These are phyloP conservation scores for Drosophila repleta DNA, from an alignment of 1,140 invertebrate species.

Conservation along the genomic window DNA sequence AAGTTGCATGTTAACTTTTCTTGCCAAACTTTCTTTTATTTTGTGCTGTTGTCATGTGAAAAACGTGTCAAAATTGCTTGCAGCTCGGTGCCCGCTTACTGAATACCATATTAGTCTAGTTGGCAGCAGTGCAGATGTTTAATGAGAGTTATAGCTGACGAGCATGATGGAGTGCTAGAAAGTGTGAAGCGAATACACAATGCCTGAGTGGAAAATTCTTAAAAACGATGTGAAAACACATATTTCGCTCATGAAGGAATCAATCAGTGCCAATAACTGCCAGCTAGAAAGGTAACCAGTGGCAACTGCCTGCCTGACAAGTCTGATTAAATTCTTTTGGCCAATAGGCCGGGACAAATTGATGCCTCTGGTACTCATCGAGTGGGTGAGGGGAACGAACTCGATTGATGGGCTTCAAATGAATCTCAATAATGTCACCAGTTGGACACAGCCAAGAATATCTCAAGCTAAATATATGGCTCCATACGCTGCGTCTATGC, in stretches of 20 bases:
- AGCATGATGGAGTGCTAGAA: neutral
- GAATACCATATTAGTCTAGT: constrained; percentile 35
- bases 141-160: constrained; percentile 8
- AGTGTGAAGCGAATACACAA: neutral
- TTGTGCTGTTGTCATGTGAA: constrained; percentile 24
- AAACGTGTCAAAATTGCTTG: constrained; percentile 42
- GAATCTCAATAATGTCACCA: constrained; percentile 27
- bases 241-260: constrained; percentile 18
- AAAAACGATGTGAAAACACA: constrained; percentile 17
- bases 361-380: constrained; percentile 22
- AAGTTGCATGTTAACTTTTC: constrained; percentile 53
- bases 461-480: neutral
- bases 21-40: constrained; percentile 33
- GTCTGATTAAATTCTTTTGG: constrained; percentile 46
- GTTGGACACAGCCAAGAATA: constrained; percentile 6
- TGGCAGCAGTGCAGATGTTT: constrained; percentile 1
- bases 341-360: constrained; percentile 37
- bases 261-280: constrained; percentile 35
- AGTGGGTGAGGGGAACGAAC: constrained; percentile 2
- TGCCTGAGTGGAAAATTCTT: neutral
- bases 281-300: constrained; percentile 28
- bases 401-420: constrained; percentile 31
- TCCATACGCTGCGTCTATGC: constrained; percentile 24
- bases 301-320: constrained; percentile 15
- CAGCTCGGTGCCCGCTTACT: constrained; percentile 24